Conservation (phyloP, 2,888 invertebrate genomes). For the Lepeophtheirus nordmannii region DNA sequence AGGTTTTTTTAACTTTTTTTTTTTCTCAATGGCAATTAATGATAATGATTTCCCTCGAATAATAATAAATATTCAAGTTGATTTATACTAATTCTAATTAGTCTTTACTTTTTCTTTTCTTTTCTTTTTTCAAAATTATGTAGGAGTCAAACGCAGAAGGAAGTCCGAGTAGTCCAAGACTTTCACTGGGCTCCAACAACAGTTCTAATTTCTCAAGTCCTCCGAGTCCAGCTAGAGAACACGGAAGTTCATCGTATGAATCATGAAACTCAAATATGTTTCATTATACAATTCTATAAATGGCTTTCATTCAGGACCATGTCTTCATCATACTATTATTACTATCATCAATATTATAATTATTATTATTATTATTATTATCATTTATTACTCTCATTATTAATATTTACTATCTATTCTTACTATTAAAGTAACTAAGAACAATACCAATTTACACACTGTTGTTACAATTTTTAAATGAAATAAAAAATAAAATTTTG, state of each 20-base stretch:
- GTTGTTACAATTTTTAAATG: constrained; percentile 7
- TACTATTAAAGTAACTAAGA: constrained; percentile 4
- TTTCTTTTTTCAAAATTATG: constrained; percentile 28
- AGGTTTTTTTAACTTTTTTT: too few relatives aligned
- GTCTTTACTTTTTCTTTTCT: too few relatives aligned
- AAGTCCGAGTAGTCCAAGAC: constrained; percentile 45
- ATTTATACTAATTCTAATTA: too few relatives aligned
- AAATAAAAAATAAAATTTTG: constrained; percentile 3
- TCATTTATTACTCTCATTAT: background rate
- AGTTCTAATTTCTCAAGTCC: constrained; percentile 57
- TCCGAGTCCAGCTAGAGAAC: constrained; percentile 41
- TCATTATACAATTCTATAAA: background rate
- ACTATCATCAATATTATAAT: background rate
- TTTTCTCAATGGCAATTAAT: too few relatives aligned
- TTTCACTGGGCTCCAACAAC: constrained; percentile 56
- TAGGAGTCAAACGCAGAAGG: constrained; percentile 36
- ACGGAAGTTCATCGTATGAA: constrained; percentile 24
- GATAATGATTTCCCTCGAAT: too few relatives aligned
- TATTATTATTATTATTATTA: background rate
- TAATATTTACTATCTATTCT: background rate
- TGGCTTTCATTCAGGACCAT: constrained; percentile 8
- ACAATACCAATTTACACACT: constrained; percentile 1
- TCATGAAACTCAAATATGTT: background rate
- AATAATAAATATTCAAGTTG: too few relatives aligned
- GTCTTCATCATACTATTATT: constrained; percentile 2